phyloP scores from a whole-genome alignment of 2,888 invertebrate genomes.

The Pecten maximus region DNA sequence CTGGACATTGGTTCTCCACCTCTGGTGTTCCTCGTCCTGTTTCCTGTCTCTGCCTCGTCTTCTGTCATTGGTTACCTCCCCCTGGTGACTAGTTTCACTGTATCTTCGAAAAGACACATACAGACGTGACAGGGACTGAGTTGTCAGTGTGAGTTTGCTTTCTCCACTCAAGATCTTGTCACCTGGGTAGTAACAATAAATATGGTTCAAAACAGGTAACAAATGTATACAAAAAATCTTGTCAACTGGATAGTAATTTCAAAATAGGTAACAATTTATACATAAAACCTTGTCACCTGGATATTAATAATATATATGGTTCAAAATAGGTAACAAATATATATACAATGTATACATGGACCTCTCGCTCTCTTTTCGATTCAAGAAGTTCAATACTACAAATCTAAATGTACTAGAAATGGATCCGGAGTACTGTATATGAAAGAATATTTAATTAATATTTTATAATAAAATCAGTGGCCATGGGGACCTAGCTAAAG shows the following conservation, averaged over 20 bases:
- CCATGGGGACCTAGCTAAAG: too few relatives aligned
- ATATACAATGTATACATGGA: too few relatives aligned
- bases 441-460: too few relatives aligned
- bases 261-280: too few relatives aligned
- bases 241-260: too few relatives aligned
- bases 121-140: slow-evolving; percentile 70
- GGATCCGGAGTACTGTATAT: too few relatives aligned
- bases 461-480: too few relatives aligned
- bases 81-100: slow-evolving; percentile 57
- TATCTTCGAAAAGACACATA: slow-evolving; percentile 65
- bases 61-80: slow-evolving; percentile 40
- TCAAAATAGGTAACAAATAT: too few relatives aligned
- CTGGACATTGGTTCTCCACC: slow-evolving; percentile 65
- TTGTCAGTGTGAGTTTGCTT: slow-evolving; percentile 75
- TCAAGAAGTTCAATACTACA: too few relatives aligned
- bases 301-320: slow-evolving; percentile 46
- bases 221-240: slow-evolving; percentile 9
- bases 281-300: slow-evolving; percentile 76
- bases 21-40: slow-evolving; percentile 46
- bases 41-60: slow-evolving; percentile 48
- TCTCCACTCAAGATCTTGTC: slow-evolving; percentile 74
- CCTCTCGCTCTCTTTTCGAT: too few relatives aligned
- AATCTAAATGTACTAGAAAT: too few relatives aligned
- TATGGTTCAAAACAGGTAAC: too few relatives aligned
- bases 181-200: slow-evolving; percentile 64